Percentiles rank a stretch among this genome's conserved stretches.
phyloP scores from a whole-genome alignment of 2,113 vertebrate genomes.

The Lampris incognitus region DNA sequence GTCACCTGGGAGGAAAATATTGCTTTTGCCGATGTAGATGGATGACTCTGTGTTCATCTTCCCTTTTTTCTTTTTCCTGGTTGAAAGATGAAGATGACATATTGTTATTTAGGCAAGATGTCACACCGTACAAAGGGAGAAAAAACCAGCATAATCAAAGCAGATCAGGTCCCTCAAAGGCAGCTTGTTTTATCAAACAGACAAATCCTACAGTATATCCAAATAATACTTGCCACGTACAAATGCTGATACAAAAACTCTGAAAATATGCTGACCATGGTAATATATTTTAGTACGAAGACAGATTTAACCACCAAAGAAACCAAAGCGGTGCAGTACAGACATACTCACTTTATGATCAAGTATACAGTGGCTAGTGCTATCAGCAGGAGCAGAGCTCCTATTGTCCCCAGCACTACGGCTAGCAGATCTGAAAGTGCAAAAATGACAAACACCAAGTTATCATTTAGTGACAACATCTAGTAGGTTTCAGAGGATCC shows the following conservation, averaged over 20 bases:
- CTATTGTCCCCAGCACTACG: slow-evolving; percentile 77
- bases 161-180: not conserved
- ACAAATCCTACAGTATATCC: not conserved
- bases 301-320: not conserved
- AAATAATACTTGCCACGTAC: no score
- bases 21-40: slow-evolving; percentile 85
- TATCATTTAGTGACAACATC: no score
- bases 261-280: not conserved
- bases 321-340: not conserved
- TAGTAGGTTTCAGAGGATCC: no score
- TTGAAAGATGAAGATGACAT: slow-evolving; percentile 2
- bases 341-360: slow-evolving; percentile 82
- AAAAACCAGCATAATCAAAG: no score
- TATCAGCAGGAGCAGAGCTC: slow-evolving; percentile 69
- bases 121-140: not conserved
- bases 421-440: slow-evolving; percentile 79
- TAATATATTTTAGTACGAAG: not conserved
- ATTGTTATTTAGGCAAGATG: not conserved
- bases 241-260: no score
- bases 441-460: not conserved
- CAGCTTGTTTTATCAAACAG: not conserved
- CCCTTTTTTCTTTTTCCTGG: slow-evolving; percentile 84
- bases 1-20: slow-evolving; percentile 81
- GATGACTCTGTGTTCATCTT: slow-evolving; percentile 71
- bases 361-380: slow-evolving; percentile 81